A percentile compares a stretch with the other conserved stretches of the same genome.
Evolutionary conservation across 2,888 invertebrate species (phyloP).

Genomic region (Idaea dimidiata): DNA sequence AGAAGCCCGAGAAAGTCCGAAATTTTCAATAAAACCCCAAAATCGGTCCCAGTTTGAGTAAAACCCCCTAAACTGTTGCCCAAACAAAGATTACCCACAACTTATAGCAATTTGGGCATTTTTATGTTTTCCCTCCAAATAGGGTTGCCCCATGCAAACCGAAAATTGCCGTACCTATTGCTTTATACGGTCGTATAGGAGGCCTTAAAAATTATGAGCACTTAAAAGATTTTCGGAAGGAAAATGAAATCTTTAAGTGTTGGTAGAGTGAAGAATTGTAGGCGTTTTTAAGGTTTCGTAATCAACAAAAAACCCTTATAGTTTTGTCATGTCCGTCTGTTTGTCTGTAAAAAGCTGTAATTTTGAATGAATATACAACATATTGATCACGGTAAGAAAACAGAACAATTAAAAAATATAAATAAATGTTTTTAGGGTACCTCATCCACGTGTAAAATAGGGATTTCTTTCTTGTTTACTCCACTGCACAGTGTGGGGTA

Average conservation of each 20-base stretch:
- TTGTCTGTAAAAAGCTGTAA: too few species aligned
- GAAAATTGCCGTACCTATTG: neutral
- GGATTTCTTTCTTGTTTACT: too few species aligned
- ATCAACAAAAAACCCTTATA: too few species aligned
- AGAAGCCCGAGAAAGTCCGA: neutral
- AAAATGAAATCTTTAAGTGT: neutral
- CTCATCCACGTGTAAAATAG: too few species aligned
- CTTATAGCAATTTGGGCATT: neutral
- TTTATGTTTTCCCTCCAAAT: neutral
- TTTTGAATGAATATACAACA: too few species aligned
- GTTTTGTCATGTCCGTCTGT: too few species aligned
- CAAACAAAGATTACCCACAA: slow-evolving; percentile 1
- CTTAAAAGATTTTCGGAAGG: neutral
- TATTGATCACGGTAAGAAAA: too few species aligned
- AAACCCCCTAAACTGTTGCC: neutral
- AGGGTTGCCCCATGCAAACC: neutral
- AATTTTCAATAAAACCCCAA: neutral
- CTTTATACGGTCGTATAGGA: neutral
- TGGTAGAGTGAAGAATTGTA: neutral
- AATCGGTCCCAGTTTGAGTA: slow-evolving; percentile 1
- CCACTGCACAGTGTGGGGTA: too few species aligned
- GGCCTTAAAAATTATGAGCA: neutral
- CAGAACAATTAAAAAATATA: too few species aligned
- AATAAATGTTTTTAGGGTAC: too few species aligned
- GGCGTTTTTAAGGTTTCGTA: too few species aligned